Evolutionary conservation across 2,113 vertebrate species (phyloP).

Genomic region (Odobenus rosmarus): DNA sequence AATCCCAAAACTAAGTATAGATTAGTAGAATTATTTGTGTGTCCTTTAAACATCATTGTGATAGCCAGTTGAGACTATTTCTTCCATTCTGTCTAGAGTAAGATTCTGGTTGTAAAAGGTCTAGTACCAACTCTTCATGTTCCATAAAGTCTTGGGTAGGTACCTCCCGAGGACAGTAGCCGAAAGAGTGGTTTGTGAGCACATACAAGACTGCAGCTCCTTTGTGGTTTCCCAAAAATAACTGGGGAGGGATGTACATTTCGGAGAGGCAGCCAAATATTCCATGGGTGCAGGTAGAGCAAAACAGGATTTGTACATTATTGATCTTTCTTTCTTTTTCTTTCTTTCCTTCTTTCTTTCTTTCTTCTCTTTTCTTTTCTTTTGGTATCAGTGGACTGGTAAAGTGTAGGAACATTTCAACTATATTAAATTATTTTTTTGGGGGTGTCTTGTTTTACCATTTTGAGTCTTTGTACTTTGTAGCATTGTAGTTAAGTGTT

Average conservation of each 20-base stretch:
- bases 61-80: not conserved
- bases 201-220: not conserved
- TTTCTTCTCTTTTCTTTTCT: too few relatives aligned
- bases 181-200: not conserved
- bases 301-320: not conserved
- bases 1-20: not conserved
- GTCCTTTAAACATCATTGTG: not conserved
- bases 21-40: not conserved
- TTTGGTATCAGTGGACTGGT: not conserved
- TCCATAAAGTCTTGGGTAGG: not conserved
- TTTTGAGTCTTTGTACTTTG: not conserved
- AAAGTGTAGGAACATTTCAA: not conserved
- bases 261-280: not conserved
- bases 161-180: not conserved
- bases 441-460: not conserved
- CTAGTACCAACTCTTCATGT: not conserved
- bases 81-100: not conserved
- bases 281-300: not conserved
- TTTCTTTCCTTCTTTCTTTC: not conserved
- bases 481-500: not conserved
- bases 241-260: not conserved
- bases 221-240: not conserved
- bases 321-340: not conserved
- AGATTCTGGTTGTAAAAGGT: not conserved
- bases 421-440: not conserved